Percentiles rank a stretch among this genome's conserved stretches.
phyloP scores from a whole-genome alignment of 2,797 vertebrate genomes.

The Artibeus lituratus region DNA sequence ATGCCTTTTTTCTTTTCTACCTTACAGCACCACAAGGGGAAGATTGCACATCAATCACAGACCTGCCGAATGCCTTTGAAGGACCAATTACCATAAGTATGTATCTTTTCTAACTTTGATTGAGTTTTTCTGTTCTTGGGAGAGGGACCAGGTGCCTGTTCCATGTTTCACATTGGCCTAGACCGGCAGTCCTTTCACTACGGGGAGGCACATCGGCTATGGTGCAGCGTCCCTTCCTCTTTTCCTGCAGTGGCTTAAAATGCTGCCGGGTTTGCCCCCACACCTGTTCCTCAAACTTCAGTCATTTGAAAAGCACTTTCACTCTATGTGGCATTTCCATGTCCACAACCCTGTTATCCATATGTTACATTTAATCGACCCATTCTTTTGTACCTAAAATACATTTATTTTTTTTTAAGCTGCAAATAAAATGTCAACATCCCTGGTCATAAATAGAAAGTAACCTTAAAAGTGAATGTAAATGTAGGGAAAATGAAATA shows the following conservation, averaged over 20 bases:
- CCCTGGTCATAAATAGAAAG: background rate
- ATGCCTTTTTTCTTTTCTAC: background rate
- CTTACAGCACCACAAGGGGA: constrained; percentile 39
- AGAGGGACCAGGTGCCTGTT: background rate
- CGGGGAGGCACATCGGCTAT: background rate
- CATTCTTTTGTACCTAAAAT: background rate
- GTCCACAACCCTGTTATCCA: background rate
- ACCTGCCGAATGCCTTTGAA: constrained; percentile 66
- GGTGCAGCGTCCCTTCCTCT: background rate
- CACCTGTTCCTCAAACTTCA: background rate
- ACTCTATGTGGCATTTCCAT: background rate
- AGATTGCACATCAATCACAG: constrained; percentile 67
- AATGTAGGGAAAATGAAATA: background rate
- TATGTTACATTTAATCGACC: background rate
- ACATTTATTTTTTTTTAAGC: background rate
- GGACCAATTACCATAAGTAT: constrained; percentile 70
- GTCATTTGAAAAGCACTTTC: background rate
- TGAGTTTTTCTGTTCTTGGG: background rate
- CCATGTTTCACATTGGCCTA: background rate
- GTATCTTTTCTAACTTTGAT: background rate
- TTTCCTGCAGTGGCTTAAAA: background rate
- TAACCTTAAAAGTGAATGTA: background rate
- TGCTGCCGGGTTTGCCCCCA: background rate
- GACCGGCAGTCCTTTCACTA: background rate
- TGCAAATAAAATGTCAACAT: background rate